phyloP scores from a whole-genome alignment of 2,888 invertebrate genomes.

The Sylvicola fuscatus region DNA sequence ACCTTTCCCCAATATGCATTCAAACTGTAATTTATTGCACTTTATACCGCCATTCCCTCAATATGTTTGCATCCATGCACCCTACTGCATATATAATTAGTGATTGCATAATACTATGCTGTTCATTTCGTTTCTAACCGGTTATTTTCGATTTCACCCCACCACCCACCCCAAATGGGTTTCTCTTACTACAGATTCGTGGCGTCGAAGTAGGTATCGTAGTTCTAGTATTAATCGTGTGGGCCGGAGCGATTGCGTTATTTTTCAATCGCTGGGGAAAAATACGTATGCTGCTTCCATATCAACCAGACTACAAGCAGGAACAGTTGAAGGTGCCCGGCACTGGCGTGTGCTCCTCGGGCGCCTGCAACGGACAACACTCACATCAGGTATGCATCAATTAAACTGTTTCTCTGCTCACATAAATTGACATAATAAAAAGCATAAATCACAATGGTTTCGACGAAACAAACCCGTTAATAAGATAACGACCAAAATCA shows the following conservation, averaged over 20 bases:
- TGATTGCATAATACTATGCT: too few species aligned
- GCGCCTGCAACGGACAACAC: conserved; percentile 36
- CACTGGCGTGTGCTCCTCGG: conserved; percentile 43
- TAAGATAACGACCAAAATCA: too few species aligned
- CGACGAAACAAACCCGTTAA: too few species aligned
- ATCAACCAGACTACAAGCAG: conserved; percentile 77
- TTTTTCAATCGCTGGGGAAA: conserved; percentile 83
- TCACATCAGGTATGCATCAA: conserved; percentile 22
- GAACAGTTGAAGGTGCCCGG: conserved; percentile 69
- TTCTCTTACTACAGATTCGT: conserved; percentile 39
- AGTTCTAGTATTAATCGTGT: conserved; percentile 57
- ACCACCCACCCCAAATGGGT: not conserved
- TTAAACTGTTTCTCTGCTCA: not conserved
- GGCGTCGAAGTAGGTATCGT: conserved; percentile 83
- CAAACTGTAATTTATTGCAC: too few species aligned
- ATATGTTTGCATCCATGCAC: too few species aligned
- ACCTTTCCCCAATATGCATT: not conserved
- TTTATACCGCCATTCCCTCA: too few species aligned
- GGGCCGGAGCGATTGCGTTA: conserved; percentile 69
- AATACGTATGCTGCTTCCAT: conserved; percentile 75
- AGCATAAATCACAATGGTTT: too few species aligned
- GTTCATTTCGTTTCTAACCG: conserved; percentile 5
- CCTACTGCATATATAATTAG: too few species aligned
- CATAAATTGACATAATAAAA: too few species aligned
- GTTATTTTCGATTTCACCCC: conserved; percentile 5